phyloP scores from a whole-genome alignment of 2,113 vertebrate species.

The Gadus chalcogrammus region DNA sequence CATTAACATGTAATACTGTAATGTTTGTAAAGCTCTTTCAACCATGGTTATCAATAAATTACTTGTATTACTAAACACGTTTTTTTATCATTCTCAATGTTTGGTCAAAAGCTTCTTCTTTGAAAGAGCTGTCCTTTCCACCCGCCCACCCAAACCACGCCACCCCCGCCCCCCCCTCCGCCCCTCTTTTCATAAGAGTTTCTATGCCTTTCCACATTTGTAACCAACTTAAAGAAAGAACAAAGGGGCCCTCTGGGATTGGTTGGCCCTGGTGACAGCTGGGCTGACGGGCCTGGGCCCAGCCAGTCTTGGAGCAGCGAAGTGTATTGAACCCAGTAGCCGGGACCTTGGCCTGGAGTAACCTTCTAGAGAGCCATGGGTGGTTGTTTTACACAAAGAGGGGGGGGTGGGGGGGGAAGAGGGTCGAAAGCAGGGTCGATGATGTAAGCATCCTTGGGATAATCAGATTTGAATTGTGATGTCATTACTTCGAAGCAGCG shows the following conservation, averaged over 20 bases:
- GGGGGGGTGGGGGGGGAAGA: background rate
- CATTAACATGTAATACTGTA: background rate
- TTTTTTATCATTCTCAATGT: too few relatives aligned
- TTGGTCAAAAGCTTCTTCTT: too few relatives aligned
- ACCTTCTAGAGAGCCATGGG: constrained; percentile 48
- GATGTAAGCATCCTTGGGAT: constrained; percentile 49
- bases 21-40: background rate
- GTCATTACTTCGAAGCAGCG: constrained; percentile 65
- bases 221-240: constrained; percentile 29
- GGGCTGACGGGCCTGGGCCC: constrained; percentile 32
- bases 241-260: constrained; percentile 42
- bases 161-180: too few relatives aligned
- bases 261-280: constrained; percentile 63
- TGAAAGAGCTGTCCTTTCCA: too few relatives aligned
- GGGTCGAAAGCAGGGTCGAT: constrained; percentile 6
- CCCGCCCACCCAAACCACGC: too few relatives aligned
- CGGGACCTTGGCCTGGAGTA: constrained; percentile 74
- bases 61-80: constrained; percentile 44
- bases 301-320: constrained; percentile 13
- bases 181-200: too few relatives aligned
- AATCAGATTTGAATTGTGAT: constrained; percentile 66
- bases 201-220: background rate
- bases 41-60: constrained; percentile 22
- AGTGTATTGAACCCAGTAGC: constrained; percentile 28
- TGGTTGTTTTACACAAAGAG: background rate